phyloP scores from a whole-genome alignment of 2,888 invertebrate genomes.

The Tanaodytes sp. region DNA sequence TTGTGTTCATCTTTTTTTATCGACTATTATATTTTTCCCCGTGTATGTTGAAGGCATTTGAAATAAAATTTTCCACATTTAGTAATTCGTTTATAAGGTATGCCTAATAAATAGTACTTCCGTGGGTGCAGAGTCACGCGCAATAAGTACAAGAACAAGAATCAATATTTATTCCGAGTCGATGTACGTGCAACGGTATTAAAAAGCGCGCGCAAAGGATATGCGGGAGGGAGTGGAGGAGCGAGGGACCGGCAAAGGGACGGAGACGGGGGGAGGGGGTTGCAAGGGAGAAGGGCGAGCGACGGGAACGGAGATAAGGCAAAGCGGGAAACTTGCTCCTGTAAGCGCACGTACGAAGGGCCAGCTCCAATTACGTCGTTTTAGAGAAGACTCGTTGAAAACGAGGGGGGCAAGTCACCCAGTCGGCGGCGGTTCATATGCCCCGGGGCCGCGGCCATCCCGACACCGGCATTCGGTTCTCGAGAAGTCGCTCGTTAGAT shows the following conservation, averaged over 20 bases:
- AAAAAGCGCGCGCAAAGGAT: background rate
- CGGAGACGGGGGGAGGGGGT: no score
- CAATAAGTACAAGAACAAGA: slow-evolving; percentile 38
- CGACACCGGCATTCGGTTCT: slow-evolving; percentile 41
- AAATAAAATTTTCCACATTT: no score
- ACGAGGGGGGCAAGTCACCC: slow-evolving; percentile 49
- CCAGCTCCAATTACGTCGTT: slow-evolving; percentile 50
- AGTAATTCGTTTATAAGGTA: slow-evolving; percentile 37
- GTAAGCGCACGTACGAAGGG: slow-evolving; percentile 31
- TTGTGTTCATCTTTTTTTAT: no score
- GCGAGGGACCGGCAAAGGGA: no score
- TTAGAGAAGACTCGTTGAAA: slow-evolving; percentile 47
- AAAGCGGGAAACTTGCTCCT: slow-evolving; percentile 20
- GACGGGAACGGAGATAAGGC: slow-evolving; percentile 10
- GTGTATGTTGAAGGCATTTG: no score
- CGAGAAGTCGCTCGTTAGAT: slow-evolving; percentile 48
- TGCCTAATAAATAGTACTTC: background rate
- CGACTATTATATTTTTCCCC: no score
- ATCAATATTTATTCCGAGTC: slow-evolving; percentile 43
- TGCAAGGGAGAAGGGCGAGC: no score
- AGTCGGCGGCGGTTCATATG: slow-evolving; percentile 43
- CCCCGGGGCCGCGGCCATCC: slow-evolving; percentile 42
- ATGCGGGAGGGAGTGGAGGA: no score
- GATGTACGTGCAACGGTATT: slow-evolving; percentile 23
- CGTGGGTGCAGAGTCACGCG: slow-evolving; percentile 17